These are phyloP conservation scores for Pherbina coryleti DNA, from an alignment of 2,888 invertebrate species.

Conservation along the genomic window DNA sequence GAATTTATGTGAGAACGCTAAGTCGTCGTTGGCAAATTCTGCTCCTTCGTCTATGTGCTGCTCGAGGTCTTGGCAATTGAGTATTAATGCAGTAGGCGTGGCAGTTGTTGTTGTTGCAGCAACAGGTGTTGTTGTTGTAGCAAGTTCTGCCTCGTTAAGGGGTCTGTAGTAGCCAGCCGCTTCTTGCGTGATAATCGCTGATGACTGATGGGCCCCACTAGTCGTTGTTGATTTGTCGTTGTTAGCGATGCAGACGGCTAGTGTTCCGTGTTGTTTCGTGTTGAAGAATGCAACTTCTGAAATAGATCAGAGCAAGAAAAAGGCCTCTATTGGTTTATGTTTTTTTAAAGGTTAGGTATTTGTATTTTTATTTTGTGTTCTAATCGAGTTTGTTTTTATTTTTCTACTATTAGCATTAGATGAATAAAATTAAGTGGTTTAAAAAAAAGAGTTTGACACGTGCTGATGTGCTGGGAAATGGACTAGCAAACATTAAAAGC, in stretches of 20 bases:
- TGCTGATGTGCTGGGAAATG: background rate
- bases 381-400: background rate
- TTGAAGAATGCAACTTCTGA: slow-evolving; percentile 68
- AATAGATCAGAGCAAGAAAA: slow-evolving; percentile 63
- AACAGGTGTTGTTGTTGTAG: slow-evolving; percentile 43
- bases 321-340: slow-evolving; percentile 59
- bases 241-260: slow-evolving; percentile 55
- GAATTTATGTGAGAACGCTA: background rate
- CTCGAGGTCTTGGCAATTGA: background rate
- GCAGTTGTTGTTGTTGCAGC: slow-evolving; percentile 45
- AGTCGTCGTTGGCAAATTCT: background rate
- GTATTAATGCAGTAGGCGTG: slow-evolving; percentile 41
- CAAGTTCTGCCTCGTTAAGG: slow-evolving; percentile 43
- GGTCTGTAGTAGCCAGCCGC: slow-evolving; percentile 46
- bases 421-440: too few species aligned
- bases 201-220: slow-evolving; percentile 29
- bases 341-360: slow-evolving; percentile 40
- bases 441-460: too few species aligned
- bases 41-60: background rate
- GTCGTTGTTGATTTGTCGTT: slow-evolving; percentile 46
- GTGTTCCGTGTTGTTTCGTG: slow-evolving; percentile 54
- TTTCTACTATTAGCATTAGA: background rate
- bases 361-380: slow-evolving; percentile 22
- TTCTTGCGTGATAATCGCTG: slow-evolving; percentile 36
- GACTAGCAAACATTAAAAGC: background rate